Conservation (phyloP, 2,797 vertebrate species). For the Lagorchestes hirsutus region DNA sequence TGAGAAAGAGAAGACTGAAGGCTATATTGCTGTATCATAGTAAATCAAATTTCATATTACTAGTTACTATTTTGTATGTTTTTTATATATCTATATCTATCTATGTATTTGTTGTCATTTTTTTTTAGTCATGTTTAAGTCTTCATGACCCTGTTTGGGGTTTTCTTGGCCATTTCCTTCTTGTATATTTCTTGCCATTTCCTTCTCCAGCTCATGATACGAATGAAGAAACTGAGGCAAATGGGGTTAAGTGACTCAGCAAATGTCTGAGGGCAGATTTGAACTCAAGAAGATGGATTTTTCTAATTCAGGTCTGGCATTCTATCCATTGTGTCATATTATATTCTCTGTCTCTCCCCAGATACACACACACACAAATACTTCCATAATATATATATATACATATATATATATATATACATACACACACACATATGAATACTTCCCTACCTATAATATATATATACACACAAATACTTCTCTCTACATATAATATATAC, state of each 20-base stretch:
- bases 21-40: constrained; percentile 21
- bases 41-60: constrained; percentile 37
- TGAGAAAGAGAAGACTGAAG: constrained; percentile 37
- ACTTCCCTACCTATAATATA: no score
- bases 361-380: no score
- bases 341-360: neutral
- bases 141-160: neutral
- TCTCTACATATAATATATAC: no score
- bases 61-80: constrained; percentile 41
- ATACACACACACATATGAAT: no score
- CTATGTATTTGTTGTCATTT: neutral
- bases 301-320: neutral
- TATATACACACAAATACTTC: no score
- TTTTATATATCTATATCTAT: neutral
- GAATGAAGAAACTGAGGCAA: neutral
- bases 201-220: neutral
- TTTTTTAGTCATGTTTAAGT: neutral
- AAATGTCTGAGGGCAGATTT: neutral
- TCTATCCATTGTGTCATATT: neutral
- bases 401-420: no score
- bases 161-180: neutral
- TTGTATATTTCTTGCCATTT: neutral
- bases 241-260: neutral
- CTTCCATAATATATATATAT: no score
- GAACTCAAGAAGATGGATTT: neutral